Evolutionary conservation across 1,140 invertebrate genomes (phyloP).

Genomic region (Diabrotica undecimpunctata): DNA sequence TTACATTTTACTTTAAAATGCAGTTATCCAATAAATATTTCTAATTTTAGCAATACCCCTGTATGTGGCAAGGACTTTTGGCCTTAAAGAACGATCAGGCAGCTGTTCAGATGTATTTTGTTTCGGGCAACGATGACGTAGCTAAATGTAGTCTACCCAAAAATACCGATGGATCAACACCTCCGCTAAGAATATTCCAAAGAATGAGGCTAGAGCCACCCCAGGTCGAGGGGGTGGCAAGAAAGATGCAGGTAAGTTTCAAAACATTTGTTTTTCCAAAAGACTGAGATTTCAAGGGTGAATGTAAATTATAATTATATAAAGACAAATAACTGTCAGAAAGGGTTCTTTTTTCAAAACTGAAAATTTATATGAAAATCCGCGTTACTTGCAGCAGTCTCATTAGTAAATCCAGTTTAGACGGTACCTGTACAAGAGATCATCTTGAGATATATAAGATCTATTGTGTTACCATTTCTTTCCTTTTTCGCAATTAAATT

Average conservation of each 20-base stretch:
- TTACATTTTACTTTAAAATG: neutral
- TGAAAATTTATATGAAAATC: no score
- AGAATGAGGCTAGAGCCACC: constrained; percentile 92
- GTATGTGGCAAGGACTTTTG: constrained; percentile 94
- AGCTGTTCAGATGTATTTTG: constrained; percentile 96
- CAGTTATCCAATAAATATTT: constrained; percentile 8
- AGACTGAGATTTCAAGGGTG: neutral
- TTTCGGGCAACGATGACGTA: constrained; percentile 86
- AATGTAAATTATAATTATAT: no score
- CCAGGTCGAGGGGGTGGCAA: constrained; percentile 90
- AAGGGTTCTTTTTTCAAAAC: no score
- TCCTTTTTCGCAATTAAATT: no score
- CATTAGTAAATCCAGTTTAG: no score
- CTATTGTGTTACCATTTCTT: no score
- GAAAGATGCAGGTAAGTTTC: constrained; percentile 86
- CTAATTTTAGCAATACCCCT: constrained; percentile 72
- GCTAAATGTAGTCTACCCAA: constrained; percentile 78
- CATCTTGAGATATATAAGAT: no score
- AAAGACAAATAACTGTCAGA: no score
- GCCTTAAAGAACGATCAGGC: constrained; percentile 95
- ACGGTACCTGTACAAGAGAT: no score
- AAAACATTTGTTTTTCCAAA: neutral
- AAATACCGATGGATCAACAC: constrained; percentile 74
- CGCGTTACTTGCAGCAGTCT: no score
- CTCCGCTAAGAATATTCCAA: constrained; percentile 87